A percentile compares a stretch with the other conserved stretches of the same genome.
phyloP scores from a whole-genome alignment of 1,140 invertebrate genomes.

The Yoshiicerus persimilis region DNA sequence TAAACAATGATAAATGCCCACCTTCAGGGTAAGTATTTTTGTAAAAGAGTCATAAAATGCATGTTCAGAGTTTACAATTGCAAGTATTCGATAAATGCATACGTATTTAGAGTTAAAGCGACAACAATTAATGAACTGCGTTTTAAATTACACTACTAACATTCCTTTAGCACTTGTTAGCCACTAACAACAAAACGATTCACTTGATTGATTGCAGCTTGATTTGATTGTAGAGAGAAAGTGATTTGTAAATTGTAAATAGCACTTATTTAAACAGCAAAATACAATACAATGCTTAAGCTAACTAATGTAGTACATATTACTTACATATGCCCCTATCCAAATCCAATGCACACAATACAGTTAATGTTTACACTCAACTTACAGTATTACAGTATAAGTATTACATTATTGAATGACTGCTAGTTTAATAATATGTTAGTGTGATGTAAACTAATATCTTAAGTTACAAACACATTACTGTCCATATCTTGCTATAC shows the following conservation, averaged over 20 bases:
- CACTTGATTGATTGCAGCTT: slow-evolving; percentile 1
- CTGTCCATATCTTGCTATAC: neutral
- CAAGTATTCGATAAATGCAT: neutral
- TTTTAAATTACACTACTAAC: neutral
- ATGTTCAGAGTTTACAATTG: neutral
- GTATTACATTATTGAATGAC: too few species aligned
- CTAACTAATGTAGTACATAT: neutral
- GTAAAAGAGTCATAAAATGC: too few species aligned
- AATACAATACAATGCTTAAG: neutral
- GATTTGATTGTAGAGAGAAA: slow-evolving; percentile 11
- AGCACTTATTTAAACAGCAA: neutral
- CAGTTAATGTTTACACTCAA: neutral
- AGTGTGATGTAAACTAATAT: neutral
- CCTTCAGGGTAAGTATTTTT: neutral
- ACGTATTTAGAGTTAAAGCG: neutral
- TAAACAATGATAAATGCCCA: neutral
- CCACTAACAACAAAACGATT: neutral
- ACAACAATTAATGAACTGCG: neutral
- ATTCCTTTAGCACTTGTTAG: neutral
- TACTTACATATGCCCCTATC: neutral
- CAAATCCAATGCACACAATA: neutral
- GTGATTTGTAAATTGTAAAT: neutral
- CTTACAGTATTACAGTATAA: neutral
- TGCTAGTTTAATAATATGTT: neutral
- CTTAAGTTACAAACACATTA: neutral